phyloP scores from a whole-genome alignment of 2,888 invertebrate species.

The Drosophila neotestacea region DNA sequence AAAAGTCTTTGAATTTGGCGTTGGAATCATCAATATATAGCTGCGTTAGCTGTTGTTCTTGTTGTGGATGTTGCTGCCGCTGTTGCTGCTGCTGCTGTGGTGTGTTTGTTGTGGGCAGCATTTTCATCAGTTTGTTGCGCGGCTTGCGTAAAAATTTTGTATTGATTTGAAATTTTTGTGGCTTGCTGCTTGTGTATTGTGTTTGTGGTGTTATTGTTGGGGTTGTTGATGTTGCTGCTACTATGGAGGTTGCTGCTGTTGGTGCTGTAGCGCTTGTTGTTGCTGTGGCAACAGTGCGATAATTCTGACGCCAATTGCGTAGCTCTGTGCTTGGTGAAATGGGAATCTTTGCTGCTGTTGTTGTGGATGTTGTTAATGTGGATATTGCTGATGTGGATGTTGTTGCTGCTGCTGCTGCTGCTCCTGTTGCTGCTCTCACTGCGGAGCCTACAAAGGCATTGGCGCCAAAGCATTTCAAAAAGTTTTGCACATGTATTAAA shows the following conservation, averaged over 20 bases:
- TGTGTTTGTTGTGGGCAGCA: conserved; percentile 57
- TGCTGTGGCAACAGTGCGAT: conserved; percentile 24
- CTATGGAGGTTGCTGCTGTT: conserved; percentile 4
- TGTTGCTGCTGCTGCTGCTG: conserved; percentile 10
- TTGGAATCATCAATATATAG: conserved; percentile 82
- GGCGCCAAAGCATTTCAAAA: conserved; percentile 81
- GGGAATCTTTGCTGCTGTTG: conserved; percentile 4
- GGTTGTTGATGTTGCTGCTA: conserved; percentile 15
- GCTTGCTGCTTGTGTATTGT: conserved; percentile 52
- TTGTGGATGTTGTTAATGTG: conserved; percentile 5
- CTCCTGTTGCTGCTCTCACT: conserved; percentile 10
- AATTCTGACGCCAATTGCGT: conserved; percentile 64
- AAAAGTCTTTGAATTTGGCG: conserved; percentile 85
- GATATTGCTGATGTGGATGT: conserved; percentile 1
- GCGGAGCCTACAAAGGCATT: conserved; percentile 51
- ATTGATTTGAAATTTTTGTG: conserved; percentile 83
- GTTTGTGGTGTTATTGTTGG: conserved; percentile 33
- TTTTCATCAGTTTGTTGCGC: conserved; percentile 75
- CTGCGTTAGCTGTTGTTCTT: conserved; percentile 42
- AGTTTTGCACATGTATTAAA: conserved; percentile 81
- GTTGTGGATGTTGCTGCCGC: conserved; percentile 33
- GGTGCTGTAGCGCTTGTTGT: conserved; percentile 15
- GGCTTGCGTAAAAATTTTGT: conserved; percentile 83
- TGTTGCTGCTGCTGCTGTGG: conserved; percentile 28
- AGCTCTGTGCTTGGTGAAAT: conserved; percentile 42